Evolutionary conservation across 1,140 invertebrate species (phyloP).

Genomic region (Chironomus striatipennis): DNA sequence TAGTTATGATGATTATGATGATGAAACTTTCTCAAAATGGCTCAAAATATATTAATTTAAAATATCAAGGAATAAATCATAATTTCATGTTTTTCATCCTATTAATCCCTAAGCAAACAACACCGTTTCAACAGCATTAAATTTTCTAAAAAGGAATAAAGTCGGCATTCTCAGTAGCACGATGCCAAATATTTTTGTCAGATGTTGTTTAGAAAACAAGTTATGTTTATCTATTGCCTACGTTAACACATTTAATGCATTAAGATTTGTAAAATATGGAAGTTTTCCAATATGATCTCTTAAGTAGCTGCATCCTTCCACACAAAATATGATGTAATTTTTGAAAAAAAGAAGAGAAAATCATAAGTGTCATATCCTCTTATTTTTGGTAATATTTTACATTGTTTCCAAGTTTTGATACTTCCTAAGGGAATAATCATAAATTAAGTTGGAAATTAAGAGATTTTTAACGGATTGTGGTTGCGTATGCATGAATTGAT

Average conservation of each 20-base stretch:
- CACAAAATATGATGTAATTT: neutral
- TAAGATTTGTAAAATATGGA: neutral
- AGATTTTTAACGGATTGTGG: neutral
- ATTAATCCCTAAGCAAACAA: constrained; percentile 13
- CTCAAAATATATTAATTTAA: too few species aligned
- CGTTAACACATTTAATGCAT: constrained; percentile 16
- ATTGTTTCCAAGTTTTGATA: neutral
- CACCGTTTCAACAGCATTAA: neutral
- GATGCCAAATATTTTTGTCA: neutral
- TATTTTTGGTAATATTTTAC: neutral
- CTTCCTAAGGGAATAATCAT: neutral
- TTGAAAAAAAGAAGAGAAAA: neutral
- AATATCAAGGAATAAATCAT: neutral
- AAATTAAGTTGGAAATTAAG: neutral
- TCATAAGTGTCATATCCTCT: neutral
- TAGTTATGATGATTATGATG: too few species aligned
- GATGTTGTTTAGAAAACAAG: neutral
- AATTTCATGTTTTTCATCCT: neutral
- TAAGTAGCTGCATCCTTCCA: neutral
- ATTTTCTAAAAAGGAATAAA: neutral
- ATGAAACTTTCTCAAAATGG: too few species aligned
- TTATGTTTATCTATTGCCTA: neutral
- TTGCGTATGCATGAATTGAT: too few species aligned
- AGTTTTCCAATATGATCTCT: neutral
- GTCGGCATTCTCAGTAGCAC: neutral